These are phyloP conservation scores for Deroptyus accipitrinus DNA, from an alignment of 2,113 vertebrate species.

Conservation along the genomic window DNA sequence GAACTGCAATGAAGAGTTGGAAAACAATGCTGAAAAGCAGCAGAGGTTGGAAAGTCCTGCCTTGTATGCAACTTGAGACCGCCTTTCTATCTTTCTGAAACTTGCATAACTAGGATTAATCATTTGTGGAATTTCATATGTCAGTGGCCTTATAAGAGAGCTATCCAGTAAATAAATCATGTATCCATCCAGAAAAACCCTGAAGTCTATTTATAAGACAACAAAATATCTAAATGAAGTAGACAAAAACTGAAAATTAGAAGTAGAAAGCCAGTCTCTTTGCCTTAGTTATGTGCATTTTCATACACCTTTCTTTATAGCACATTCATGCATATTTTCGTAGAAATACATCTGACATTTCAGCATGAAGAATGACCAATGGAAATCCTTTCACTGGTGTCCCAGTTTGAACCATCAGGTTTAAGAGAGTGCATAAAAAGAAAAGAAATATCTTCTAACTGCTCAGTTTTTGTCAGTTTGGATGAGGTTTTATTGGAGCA, in stretches of 20 bases:
- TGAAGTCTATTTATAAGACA: background rate
- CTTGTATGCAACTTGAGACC: background rate
- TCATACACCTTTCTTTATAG: background rate
- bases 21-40: background rate
- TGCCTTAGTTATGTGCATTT: background rate
- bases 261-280: background rate
- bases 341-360: background rate
- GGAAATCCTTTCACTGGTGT: background rate
- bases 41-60: background rate
- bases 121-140: background rate
- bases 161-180: background rate
- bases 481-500: background rate
- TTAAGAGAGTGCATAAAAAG: background rate
- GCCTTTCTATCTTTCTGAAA: background rate
- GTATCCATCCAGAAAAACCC: background rate
- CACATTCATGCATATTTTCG: background rate
- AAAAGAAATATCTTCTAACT: background rate
- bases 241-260: background rate
- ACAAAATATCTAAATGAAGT: background rate
- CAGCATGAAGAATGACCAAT: background rate
- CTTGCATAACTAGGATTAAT: background rate
- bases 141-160: background rate
- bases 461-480: background rate
- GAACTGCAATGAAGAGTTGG: background rate
- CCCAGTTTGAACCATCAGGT: background rate